Conservation (phyloP, 2,113 vertebrate species). For the Glaucomys volans region DNA sequence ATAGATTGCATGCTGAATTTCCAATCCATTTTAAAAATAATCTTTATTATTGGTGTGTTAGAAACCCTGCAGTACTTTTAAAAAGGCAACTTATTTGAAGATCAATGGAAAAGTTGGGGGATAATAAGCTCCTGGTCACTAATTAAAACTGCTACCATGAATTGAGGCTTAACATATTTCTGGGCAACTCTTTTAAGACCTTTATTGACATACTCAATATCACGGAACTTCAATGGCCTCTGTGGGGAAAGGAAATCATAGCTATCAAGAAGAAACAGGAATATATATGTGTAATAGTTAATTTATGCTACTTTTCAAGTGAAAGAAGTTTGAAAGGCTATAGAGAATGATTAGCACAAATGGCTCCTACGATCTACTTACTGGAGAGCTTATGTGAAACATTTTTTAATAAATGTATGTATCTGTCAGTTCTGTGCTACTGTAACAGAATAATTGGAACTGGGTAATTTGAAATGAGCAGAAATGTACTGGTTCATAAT, state of each 20-base stretch:
- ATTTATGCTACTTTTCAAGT: not conserved
- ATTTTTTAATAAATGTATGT: not conserved
- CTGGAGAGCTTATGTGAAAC: not conserved
- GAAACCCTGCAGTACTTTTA: not conserved
- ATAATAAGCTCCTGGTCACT: not conserved
- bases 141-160: not conserved
- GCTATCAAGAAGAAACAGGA: not conserved
- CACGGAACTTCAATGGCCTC: not conserved
- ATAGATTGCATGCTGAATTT: not conserved
- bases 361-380: not conserved
- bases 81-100: not conserved
- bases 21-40: not conserved
- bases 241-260: not conserved
- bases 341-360: not conserved
- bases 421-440: not conserved
- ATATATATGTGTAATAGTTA: too few relatives aligned
- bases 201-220: not conserved
- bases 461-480: not conserved
- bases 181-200: not conserved
- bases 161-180: not conserved
- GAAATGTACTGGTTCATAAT: not conserved
- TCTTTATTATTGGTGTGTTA: not conserved
- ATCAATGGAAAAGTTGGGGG: not conserved
- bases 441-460: not conserved
- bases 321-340: not conserved